Evolutionary conservation across 2,113 vertebrate genomes (phyloP).

Genomic region (Boulengeromyrus knoepffleri): DNA sequence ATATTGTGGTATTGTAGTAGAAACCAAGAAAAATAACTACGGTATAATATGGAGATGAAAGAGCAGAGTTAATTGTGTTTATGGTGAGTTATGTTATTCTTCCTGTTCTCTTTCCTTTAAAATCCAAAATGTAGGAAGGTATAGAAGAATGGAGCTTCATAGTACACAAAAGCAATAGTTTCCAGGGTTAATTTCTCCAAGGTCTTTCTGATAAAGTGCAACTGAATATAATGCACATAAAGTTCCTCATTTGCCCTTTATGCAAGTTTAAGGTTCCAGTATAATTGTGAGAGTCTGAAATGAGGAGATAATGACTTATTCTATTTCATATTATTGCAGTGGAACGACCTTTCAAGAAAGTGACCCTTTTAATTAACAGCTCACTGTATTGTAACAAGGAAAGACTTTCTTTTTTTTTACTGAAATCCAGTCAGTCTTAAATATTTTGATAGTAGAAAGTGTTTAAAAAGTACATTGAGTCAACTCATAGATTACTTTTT

Average conservation of each 20-base stretch:
- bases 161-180: not conserved
- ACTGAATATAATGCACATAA: not conserved
- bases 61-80: not conserved
- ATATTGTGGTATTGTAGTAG: not conserved
- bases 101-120: not conserved
- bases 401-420: not conserved
- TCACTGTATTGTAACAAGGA: not conserved
- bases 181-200: not conserved
- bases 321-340: not conserved
- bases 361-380: not conserved
- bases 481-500: not conserved
- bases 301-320: not conserved
- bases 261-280: not conserved
- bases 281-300: not conserved
- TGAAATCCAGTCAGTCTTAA: not conserved
- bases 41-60: not conserved
- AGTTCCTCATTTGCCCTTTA: not conserved
- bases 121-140: not conserved
- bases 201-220: not conserved
- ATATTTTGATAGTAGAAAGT: not conserved
- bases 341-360: not conserved
- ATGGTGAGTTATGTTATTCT: not conserved
- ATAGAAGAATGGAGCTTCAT: not conserved
- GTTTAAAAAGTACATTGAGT: not conserved
- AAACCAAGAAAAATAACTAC: not conserved